These are phyloP conservation scores for Sus cebifrons DNA, from an alignment of 2,797 vertebrate genomes.

Conservation along the genomic window DNA sequence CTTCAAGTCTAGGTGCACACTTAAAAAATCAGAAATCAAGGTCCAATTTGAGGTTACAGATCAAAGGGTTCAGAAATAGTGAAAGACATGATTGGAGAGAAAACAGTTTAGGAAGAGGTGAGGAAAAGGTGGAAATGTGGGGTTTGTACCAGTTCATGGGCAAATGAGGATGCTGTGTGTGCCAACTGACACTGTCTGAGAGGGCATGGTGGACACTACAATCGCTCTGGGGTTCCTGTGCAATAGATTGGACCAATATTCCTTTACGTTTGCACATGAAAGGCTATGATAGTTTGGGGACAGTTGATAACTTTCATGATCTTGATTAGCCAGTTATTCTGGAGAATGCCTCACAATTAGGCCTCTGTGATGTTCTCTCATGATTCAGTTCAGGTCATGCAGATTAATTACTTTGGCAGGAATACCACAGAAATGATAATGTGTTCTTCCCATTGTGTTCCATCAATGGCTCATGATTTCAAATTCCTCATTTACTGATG, in stretches of 20 bases:
- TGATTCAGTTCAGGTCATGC: neutral
- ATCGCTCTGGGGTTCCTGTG: neutral
- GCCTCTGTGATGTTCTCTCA: neutral
- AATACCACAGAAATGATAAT: neutral
- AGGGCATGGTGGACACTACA: neutral
- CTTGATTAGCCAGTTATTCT: neutral
- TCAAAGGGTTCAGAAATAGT: slow-evolving; percentile 49
- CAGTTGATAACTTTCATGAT: neutral
- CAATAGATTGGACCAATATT: neutral
- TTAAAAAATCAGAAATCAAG: slow-evolving; percentile 23
- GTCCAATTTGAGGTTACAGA: neutral
- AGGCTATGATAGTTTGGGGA: neutral
- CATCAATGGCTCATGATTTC: neutral
- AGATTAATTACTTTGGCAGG: neutral
- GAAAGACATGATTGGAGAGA: neutral
- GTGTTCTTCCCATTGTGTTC: neutral
- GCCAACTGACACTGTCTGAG: neutral
- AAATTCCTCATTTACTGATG: neutral
- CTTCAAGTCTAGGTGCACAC: neutral
- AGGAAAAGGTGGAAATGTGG: fast-evolving
- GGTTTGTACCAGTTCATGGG: neutral
- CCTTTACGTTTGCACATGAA: neutral
- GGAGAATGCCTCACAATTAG: neutral
- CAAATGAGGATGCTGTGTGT: neutral
- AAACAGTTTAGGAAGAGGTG: neutral